phyloP scores from a whole-genome alignment of 2,113 vertebrate genomes.

The Bolborhynchus lineola region DNA sequence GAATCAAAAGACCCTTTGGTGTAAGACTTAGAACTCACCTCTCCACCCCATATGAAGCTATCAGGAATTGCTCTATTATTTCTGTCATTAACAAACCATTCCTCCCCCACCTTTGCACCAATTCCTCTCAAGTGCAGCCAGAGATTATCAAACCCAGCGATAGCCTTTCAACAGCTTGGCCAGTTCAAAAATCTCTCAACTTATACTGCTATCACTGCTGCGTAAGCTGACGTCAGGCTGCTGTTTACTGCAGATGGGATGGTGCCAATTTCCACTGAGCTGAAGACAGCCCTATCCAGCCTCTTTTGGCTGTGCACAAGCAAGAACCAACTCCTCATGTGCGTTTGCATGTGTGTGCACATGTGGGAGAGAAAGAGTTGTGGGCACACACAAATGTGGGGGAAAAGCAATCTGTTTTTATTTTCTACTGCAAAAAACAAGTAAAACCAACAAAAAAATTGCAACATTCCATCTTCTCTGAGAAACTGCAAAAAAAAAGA shows the following conservation, averaged over 20 bases:
- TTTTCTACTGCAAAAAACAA: constrained; percentile 27
- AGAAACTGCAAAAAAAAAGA: not conserved
- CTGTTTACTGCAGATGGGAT: constrained; percentile 73
- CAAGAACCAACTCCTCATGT: constrained; percentile 56
- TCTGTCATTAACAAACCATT: constrained; percentile 56
- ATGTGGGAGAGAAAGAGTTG: not conserved
- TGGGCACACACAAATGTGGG: not conserved
- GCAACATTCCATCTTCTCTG: not conserved
- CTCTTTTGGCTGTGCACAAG: constrained; percentile 32
- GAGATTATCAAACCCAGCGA: constrained; percentile 64
- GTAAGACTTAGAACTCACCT: not conserved
- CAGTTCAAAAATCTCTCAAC: constrained; percentile 59
- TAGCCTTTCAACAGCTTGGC: constrained; percentile 62
- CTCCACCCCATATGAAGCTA: not conserved
- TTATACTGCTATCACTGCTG: constrained; percentile 38
- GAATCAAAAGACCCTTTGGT: not conserved
- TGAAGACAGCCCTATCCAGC: constrained; percentile 62
- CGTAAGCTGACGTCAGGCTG: constrained; percentile 65
- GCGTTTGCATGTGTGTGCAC: not conserved
- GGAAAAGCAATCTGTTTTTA: not conserved
- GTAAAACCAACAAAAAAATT: not conserved
- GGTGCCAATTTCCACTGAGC: constrained; percentile 73
- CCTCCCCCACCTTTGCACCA: not conserved
- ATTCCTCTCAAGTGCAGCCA: constrained; percentile 60
- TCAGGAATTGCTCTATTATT: constrained; percentile 57